Conservation (phyloP, 2,888 invertebrate species). For the Unio delphinus region DNA sequence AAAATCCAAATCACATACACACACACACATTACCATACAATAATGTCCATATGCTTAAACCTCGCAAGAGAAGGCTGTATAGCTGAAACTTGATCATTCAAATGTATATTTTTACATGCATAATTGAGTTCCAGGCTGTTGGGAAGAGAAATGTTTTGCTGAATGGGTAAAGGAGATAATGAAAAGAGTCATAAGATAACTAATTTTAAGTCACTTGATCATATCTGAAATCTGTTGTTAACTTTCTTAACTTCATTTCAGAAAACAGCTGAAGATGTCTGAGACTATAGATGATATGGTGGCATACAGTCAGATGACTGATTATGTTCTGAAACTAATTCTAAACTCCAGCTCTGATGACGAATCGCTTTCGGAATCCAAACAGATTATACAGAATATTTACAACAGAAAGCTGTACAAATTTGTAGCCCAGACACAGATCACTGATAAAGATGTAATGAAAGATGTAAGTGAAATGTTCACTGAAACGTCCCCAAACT, state of each 20-base stretch:
- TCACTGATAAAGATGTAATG: conserved; percentile 15
- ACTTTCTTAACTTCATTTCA: conserved; percentile 11
- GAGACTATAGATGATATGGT: conserved; percentile 56
- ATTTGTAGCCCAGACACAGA: conserved; percentile 41
- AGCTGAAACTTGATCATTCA: too few relatives aligned
- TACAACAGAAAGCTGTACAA: conserved; percentile 48
- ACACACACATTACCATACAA: too few relatives aligned
- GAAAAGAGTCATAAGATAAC: not conserved
- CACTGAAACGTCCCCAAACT: too few relatives aligned
- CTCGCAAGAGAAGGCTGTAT: too few relatives aligned
- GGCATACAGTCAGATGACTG: conserved; percentile 56
- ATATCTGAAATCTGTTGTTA: not conserved
- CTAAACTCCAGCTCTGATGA: conserved; percentile 27
- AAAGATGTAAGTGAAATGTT: conserved; percentile 11
- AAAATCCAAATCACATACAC: too few relatives aligned
- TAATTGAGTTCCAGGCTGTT: too few relatives aligned
- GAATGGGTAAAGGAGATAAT: not conserved
- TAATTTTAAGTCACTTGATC: not conserved
- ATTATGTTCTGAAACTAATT: conserved; percentile 49
- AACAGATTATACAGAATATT: conserved; percentile 43
- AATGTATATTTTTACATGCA: too few relatives aligned
- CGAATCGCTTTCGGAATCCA: conserved; percentile 35
- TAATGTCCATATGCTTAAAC: too few relatives aligned
- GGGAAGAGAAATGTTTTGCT: too few relatives aligned
- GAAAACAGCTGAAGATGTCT: conserved; percentile 35